A percentile compares a stretch with the other conserved stretches of the same genome.
Conservation (phyloP, 2,888 invertebrate species). For the Drosophila colorata region DNA sequence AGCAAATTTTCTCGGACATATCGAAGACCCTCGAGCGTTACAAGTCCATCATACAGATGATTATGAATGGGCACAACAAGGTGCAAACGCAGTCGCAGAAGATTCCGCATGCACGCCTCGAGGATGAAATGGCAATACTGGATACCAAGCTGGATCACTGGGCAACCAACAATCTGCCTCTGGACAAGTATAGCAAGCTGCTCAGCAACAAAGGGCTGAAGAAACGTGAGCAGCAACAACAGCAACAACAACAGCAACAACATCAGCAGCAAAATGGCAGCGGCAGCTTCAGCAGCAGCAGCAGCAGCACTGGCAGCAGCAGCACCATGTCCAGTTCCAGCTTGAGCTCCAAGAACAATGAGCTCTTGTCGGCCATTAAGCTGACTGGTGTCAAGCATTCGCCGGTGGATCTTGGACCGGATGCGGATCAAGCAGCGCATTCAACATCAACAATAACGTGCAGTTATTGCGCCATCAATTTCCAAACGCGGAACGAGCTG, state of each 20-base stretch:
- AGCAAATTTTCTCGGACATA: constrained; percentile 85
- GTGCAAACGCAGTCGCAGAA: constrained; percentile 76
- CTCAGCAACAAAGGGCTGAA: constrained; percentile 83
- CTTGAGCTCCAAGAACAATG: constrained; percentile 70
- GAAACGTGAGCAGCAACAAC: constrained; percentile 76
- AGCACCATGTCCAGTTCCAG: constrained; percentile 68
- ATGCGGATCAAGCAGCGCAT: constrained; percentile 41
- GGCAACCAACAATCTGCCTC: constrained; percentile 85
- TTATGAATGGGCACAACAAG: constrained; percentile 83
- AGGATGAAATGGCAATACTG: constrained; percentile 85
- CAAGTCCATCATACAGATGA: constrained; percentile 85
- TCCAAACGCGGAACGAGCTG: constrained; percentile 86
- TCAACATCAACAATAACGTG: constrained; percentile 84
- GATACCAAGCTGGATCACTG: constrained; percentile 86
- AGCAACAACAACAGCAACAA: constrained; percentile 58
- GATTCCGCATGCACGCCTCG: constrained; percentile 84
- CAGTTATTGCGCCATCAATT: constrained; percentile 87
- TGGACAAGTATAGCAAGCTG: constrained; percentile 84
- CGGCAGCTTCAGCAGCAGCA: constrained; percentile 62
- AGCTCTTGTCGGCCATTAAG: constrained; percentile 81
- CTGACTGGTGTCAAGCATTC: constrained; percentile 74
- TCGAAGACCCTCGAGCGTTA: constrained; percentile 86
- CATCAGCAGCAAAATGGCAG: constrained; percentile 53
- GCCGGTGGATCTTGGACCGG: constrained; percentile 30
- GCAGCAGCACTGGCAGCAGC: constrained; percentile 76